A percentile compares a stretch with the other conserved stretches of the same genome.
These are phyloP conservation scores for Celastrina argiolus DNA, from an alignment of 2,888 invertebrate species.

Conservation along the genomic window DNA sequence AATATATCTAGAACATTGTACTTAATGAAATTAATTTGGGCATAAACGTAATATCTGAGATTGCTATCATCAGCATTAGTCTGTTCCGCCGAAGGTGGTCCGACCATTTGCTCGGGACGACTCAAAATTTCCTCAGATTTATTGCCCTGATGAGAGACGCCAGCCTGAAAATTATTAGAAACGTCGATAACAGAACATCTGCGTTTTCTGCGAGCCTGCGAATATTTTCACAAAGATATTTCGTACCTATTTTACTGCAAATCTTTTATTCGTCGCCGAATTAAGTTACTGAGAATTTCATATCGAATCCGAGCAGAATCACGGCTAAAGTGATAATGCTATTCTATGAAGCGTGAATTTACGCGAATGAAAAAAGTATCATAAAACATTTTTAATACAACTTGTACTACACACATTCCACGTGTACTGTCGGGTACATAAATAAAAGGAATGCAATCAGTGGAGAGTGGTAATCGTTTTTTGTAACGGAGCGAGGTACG, in stretches of 20 bases:
- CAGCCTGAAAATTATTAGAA: conserved; percentile 29
- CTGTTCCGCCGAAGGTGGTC: conserved; percentile 10
- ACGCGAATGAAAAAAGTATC: too few species aligned
- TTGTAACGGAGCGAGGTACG: conserved; percentile 32
- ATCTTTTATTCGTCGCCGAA: neutral
- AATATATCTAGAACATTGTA: neutral
- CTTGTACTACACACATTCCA: neutral
- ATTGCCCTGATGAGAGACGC: conserved; percentile 21
- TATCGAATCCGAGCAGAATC: neutral
- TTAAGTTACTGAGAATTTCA: neutral
- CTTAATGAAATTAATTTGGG: conserved; percentile 2
- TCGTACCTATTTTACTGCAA: conserved; percentile 4
- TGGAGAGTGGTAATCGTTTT: conserved; percentile 33
- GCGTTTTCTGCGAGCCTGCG: conserved; percentile 9
- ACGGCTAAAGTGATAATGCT: neutral
- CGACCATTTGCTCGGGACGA: conserved; percentile 17
- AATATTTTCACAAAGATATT: conserved; percentile 15
- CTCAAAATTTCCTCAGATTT: conserved; percentile 21
- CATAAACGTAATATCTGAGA: conserved; percentile 16
- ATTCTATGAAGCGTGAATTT: too few species aligned
- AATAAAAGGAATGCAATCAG: conserved; percentile 32
- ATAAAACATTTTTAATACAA: too few species aligned
- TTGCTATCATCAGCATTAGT: conserved; percentile 12
- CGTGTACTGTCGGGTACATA: neutral
- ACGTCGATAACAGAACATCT: conserved; percentile 28